Percentiles rank a stretch among this genome's conserved stretches.
phyloP scores from a whole-genome alignment of 2,888 invertebrate genomes.

The Plagodis pulveraria region DNA sequence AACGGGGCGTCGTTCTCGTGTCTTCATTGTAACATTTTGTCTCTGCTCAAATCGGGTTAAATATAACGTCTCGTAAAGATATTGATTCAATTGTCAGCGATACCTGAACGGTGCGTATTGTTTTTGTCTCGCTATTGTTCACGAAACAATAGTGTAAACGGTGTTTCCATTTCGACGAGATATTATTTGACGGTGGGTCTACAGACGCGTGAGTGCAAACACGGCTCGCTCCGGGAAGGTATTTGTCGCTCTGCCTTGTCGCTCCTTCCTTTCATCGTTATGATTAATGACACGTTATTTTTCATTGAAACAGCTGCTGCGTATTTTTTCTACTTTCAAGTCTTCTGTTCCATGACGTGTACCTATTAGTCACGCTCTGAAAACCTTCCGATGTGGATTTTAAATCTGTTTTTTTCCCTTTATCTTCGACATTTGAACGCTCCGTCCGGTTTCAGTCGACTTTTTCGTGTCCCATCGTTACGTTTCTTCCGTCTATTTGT shows the following conservation, averaged over 20 bases:
- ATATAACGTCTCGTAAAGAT: constrained; percentile 37
- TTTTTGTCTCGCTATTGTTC: constrained; percentile 54
- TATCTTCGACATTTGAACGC: constrained; percentile 52
- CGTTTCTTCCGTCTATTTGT: constrained; percentile 39
- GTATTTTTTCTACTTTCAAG: constrained; percentile 76
- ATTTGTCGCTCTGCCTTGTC: constrained; percentile 75
- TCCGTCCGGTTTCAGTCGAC: constrained; percentile 46
- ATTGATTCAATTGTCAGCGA: constrained; percentile 52
- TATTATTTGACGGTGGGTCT: constrained; percentile 48
- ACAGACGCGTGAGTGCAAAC: constrained; percentile 59
- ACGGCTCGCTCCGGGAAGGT: constrained; percentile 64
- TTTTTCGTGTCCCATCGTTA: constrained; percentile 46
- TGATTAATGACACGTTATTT: constrained; percentile 82
- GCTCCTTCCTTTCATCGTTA: constrained; percentile 75
- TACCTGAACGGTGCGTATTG: constrained; percentile 51
- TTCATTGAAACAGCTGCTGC: constrained; percentile 79
- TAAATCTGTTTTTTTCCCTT: constrained; percentile 58
- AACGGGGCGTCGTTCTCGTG: background rate
- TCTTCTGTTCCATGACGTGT: constrained; percentile 73
- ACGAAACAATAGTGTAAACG: constrained; percentile 56
- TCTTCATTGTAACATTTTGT: constrained; percentile 11
- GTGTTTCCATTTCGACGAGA: constrained; percentile 51
- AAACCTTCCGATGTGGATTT: constrained; percentile 68
- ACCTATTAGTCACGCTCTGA: constrained; percentile 77
- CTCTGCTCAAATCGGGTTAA: constrained; percentile 24